These are phyloP conservation scores for Forpus xanthops DNA, from an alignment of 2,797 vertebrate genomes.

Conservation along the genomic window DNA sequence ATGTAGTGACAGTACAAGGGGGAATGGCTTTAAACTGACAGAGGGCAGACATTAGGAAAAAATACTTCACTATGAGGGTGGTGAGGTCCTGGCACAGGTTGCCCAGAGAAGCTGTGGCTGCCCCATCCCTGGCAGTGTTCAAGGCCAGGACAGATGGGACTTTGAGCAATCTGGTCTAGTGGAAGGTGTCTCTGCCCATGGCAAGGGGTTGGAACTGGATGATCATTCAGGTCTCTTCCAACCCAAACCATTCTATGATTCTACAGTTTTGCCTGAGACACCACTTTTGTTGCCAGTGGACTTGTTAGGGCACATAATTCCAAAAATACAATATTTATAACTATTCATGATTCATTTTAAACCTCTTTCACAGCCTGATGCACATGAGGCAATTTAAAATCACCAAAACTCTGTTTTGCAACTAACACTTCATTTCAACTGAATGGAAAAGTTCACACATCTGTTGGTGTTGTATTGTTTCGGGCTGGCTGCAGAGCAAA, in stretches of 20 bases:
- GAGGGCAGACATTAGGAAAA: too few species aligned
- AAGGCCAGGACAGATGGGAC: neutral
- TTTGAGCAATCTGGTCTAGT: neutral
- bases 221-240: neutral
- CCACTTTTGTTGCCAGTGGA: neutral
- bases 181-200: neutral
- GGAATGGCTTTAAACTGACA: too few species aligned
- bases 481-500: neutral
- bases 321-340: constrained; percentile 18
- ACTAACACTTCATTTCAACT: constrained; percentile 2
- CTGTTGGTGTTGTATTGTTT: constrained; percentile 7
- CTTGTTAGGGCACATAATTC: neutral
- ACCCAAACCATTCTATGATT: neutral
- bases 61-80: too few species aligned
- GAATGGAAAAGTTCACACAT: constrained; percentile 28
- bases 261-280: neutral
- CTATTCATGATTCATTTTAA: constrained; percentile 26
- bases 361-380: constrained; percentile 42
- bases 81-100: too few species aligned
- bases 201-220: neutral
- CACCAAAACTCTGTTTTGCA: neutral
- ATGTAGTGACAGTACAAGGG: too few species aligned
- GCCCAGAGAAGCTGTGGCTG: too few species aligned
- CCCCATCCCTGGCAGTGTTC: neutral
- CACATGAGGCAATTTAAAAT: constrained; percentile 24